phyloP scores from a whole-genome alignment of 2,888 invertebrate species.

The Notocelia uddmanniana region DNA sequence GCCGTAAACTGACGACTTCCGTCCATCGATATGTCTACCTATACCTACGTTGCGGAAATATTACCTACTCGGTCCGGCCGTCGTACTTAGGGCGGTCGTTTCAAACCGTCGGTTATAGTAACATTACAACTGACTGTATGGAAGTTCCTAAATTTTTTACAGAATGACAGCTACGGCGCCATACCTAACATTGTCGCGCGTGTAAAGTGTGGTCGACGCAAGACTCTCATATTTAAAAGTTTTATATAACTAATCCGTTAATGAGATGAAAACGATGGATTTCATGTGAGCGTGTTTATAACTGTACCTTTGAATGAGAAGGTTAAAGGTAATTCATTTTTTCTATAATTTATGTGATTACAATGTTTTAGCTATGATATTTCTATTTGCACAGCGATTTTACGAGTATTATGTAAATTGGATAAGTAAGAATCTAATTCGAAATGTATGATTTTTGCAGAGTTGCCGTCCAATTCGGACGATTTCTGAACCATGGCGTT shows the following conservation, averaged over 20 bases:
- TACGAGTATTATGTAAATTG: neutral
- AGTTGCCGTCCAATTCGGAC: conserved; percentile 41
- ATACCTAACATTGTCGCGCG: too few species aligned
- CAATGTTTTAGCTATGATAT: neutral
- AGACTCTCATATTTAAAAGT: too few species aligned
- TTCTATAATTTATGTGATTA: too few species aligned
- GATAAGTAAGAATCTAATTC: conserved; percentile 21
- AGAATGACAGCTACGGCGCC: too few species aligned
- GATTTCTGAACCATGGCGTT: conserved; percentile 35
- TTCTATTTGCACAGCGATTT: conserved; percentile 29
- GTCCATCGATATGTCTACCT: conserved; percentile 19
- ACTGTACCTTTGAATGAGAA: too few species aligned
- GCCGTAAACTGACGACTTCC: conserved; percentile 49
- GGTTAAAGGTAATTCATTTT: neutral
- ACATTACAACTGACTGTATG: too few species aligned
- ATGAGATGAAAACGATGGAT: neutral
- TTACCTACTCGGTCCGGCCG: too few species aligned
- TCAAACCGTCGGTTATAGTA: too few species aligned
- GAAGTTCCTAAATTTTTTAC: too few species aligned
- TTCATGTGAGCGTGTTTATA: neutral
- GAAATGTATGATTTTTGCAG: conserved; percentile 42
- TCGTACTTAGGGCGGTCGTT: neutral
- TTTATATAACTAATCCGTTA: too few species aligned
- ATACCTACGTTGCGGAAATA: neutral
- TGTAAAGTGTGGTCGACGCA: too few species aligned